Conservation (phyloP, 2,888 invertebrate species). For the Agriopis aurantiaria region DNA sequence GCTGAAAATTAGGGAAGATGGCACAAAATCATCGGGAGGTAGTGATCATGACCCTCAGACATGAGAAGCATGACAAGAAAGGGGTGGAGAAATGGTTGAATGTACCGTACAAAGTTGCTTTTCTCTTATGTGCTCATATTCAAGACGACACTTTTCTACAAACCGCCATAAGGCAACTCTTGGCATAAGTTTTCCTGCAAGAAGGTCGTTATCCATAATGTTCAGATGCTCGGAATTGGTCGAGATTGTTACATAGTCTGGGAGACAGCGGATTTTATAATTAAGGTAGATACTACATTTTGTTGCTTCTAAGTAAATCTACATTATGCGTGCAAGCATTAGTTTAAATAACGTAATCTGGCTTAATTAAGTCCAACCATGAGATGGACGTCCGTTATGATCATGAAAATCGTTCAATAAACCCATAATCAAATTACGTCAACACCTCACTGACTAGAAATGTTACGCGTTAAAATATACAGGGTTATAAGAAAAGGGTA, state of each 20-base stretch:
- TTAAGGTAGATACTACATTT: not conserved
- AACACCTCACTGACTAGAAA: too few species aligned
- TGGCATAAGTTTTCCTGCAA: slow-evolving; percentile 54
- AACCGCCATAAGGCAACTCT: slow-evolving; percentile 35
- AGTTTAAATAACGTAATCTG: not conserved
- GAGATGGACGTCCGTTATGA: too few species aligned
- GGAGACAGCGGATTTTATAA: not conserved
- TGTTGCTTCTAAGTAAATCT: not conserved
- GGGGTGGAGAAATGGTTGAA: not conserved
- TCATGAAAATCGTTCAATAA: too few species aligned
- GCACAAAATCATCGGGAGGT: too few species aligned
- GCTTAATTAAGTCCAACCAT: too few species aligned
- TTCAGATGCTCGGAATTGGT: slow-evolving; percentile 56
- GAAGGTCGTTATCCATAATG: slow-evolving; percentile 69
- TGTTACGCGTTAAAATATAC: too few species aligned
- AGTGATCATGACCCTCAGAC: too few species aligned
- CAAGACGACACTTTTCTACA: slow-evolving; percentile 39
- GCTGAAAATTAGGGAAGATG: too few species aligned
- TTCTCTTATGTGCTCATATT: slow-evolving; percentile 10
- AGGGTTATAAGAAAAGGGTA: too few species aligned
- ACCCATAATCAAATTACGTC: too few species aligned
- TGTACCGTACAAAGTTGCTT: not conserved
- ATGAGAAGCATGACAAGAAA: too few species aligned
- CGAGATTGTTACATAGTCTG: slow-evolving; percentile 43
- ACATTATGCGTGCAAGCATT: not conserved